phyloP scores from a whole-genome alignment of 2,888 invertebrate species.

The Apotomis capreana region DNA sequence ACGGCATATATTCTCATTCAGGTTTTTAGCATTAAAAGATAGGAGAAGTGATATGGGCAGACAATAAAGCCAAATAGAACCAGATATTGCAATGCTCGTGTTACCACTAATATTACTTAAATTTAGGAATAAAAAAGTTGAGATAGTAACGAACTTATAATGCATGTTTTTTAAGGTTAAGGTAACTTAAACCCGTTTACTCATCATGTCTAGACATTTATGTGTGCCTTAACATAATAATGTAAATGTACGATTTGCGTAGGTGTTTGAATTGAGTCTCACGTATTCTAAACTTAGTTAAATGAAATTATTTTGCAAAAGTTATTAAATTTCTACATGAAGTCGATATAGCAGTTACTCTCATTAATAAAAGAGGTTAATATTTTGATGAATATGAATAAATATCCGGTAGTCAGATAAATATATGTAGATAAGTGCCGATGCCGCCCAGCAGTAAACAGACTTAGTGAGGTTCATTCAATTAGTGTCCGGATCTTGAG shows the following conservation, averaged over 20 bases:
- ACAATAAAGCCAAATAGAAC: conserved; percentile 15
- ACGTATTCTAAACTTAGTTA: background rate
- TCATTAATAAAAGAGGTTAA: conserved; percentile 10
- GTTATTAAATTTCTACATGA: background rate
- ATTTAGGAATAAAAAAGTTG: background rate
- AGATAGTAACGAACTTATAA: background rate
- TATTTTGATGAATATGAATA: conserved; percentile 30
- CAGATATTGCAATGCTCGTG: conserved; percentile 5
- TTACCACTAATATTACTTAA: conserved; percentile 1
- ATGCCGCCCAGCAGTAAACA: conserved; percentile 67
- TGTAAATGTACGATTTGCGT: no score
- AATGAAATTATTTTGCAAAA: background rate
- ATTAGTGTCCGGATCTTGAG: conserved; percentile 70
- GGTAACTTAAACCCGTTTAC: no score
- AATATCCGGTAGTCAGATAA: conserved; percentile 33
- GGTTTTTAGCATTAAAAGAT: conserved; percentile 34
- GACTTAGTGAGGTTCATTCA: conserved; percentile 75
- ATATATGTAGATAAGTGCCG: conserved; percentile 34
- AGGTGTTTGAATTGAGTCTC: no score
- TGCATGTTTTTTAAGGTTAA: background rate
- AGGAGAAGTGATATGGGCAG: conserved; percentile 27
- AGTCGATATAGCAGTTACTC: background rate
- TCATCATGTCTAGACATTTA: no score
- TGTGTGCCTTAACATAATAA: no score
- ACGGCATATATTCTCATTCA: conserved; percentile 35